Evolutionary conservation across 2,113 vertebrate species (phyloP).

Genomic region (Strigops habroptila): DNA sequence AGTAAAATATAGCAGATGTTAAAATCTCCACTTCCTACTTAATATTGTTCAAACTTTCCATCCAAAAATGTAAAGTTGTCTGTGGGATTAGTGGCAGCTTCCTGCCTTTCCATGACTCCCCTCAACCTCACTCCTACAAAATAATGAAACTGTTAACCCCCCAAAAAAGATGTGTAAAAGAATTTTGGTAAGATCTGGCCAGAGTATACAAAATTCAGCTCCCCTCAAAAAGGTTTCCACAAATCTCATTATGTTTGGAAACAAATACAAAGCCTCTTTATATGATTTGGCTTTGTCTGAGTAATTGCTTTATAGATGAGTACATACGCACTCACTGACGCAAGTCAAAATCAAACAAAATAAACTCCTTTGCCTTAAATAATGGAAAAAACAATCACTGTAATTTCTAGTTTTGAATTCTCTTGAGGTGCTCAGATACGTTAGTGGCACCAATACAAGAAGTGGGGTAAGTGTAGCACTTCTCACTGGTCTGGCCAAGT

Average conservation of each 20-base stretch:
- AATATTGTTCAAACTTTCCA: neutral
- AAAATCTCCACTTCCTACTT: neutral
- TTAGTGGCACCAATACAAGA: neutral
- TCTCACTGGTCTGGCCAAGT: neutral
- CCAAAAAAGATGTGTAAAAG: neutral
- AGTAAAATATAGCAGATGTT: neutral
- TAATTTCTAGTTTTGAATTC: neutral
- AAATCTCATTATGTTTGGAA: neutral
- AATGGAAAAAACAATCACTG: neutral
- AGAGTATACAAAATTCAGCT: neutral
- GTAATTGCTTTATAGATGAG: neutral
- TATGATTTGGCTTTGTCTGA: neutral
- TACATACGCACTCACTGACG: neutral
- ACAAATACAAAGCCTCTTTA: neutral
- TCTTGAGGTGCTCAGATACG: neutral
- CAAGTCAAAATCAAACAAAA: neutral
- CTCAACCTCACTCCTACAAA: neutral
- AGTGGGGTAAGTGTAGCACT: neutral
- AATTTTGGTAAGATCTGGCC: neutral
- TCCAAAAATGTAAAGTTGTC: neutral
- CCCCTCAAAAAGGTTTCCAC: neutral
- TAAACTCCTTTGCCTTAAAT: neutral
- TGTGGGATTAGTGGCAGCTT: neutral
- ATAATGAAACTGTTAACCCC: neutral
- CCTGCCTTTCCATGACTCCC: neutral